Evolutionary conservation across 2,113 vertebrate species (phyloP).

Genomic region (Callocephalon fimbriatum): DNA sequence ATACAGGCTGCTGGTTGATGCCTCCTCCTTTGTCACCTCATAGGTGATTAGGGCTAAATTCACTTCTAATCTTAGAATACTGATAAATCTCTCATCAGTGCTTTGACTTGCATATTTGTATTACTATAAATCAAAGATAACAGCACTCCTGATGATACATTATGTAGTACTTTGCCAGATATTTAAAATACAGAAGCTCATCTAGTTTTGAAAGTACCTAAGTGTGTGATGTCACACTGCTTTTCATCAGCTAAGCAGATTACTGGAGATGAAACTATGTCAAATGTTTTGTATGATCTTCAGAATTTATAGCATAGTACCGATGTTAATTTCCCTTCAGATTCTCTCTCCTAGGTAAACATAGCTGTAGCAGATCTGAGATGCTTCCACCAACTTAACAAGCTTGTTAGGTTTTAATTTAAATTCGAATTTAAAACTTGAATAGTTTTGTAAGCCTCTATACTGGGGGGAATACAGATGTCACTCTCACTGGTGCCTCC

Average conservation of each 20-base stretch:
- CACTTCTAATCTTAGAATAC: not conserved
- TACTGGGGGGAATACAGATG: not conserved
- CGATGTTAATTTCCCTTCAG: not conserved
- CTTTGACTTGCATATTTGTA: not conserved
- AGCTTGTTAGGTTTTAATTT: not conserved
- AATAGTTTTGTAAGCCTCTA: not conserved
- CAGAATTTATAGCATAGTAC: not conserved
- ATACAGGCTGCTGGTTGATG: not conserved
- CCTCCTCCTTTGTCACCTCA: not conserved
- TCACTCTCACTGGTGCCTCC: not conserved
- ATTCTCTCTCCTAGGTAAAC: not conserved
- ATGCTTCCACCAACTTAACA: not conserved
- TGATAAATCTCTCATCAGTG: not conserved
- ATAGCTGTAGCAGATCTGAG: not conserved
- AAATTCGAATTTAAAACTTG: not conserved
- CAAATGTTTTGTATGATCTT: not conserved
- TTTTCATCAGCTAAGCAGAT: not conserved
- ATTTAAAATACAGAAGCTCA: not conserved
- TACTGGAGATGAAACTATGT: not conserved
- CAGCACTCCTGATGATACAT: not conserved
- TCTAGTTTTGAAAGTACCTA: not conserved
- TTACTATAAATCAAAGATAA: not conserved
- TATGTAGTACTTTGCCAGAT: not conserved
- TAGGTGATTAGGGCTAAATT: not conserved
- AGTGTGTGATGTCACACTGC: not conserved